Percentiles rank a stretch among this genome's conserved stretches.
Evolutionary conservation across 2,113 vertebrate genomes (phyloP).

Genomic region (Peromyscus maniculatus): DNA sequence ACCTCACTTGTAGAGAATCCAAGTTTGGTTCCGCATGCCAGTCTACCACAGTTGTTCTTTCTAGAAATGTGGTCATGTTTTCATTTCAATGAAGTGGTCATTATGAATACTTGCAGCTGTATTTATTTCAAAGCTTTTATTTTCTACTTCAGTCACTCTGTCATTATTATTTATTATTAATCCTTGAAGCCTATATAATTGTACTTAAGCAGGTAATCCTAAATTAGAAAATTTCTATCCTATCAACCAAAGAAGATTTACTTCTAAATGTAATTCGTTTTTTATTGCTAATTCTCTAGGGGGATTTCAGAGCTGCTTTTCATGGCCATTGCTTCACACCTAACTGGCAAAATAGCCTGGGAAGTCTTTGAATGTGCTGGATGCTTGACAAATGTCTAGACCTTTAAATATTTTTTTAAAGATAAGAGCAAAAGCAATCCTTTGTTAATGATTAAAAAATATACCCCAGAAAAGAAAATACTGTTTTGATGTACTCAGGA

Average conservation of each 20-base stretch:
- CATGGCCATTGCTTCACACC: constrained; percentile 40
- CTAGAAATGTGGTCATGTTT: background rate
- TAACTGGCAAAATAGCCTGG: constrained; percentile 56
- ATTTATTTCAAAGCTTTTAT: constrained; percentile 66
- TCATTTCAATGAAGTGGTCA: background rate
- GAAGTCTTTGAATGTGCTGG: constrained; percentile 47
- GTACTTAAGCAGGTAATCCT: constrained; percentile 49
- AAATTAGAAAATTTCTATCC: constrained; percentile 58
- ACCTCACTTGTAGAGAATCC: background rate
- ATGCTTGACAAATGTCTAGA: constrained; percentile 73
- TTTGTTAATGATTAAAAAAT: constrained; percentile 59
- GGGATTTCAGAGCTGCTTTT: constrained; percentile 54
- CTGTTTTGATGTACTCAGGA: background rate
- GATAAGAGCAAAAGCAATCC: constrained; percentile 18
- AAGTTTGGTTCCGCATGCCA: background rate
- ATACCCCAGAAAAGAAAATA: constrained; percentile 41
- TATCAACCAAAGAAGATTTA: constrained; percentile 55
- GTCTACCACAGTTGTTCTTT: background rate
- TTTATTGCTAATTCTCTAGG: constrained; percentile 52
- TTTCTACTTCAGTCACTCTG: constrained; percentile 58
- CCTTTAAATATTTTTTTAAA: constrained; percentile 62
- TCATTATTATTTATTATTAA: constrained; percentile 70
- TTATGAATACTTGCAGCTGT: constrained; percentile 48
- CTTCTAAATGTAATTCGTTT: constrained; percentile 7
- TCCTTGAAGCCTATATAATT: constrained; percentile 21